Conservation (phyloP, 1,140 invertebrate species). For the Trichonephila clavata region DNA sequence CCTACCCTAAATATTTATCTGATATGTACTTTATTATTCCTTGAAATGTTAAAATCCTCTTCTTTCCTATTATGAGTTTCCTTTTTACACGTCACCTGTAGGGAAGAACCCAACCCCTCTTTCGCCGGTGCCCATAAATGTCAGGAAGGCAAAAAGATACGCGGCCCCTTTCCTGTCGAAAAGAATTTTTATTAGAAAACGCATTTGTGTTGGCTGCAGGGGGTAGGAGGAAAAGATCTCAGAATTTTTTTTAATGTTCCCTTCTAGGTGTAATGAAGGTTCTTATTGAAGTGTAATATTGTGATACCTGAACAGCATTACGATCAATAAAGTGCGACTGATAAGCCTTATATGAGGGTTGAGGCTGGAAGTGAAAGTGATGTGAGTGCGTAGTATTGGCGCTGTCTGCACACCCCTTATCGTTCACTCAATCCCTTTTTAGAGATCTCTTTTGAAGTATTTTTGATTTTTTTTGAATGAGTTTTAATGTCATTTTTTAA, state of each 20-base stretch:
- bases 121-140: not conserved
- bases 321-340: slow-evolving; percentile 24
- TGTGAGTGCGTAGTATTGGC: not conserved
- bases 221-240: not conserved
- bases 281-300: slow-evolving; percentile 12
- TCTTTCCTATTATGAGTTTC: not conserved
- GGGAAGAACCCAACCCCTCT: not conserved
- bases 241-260: not conserved
- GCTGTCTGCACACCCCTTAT: not conserved
- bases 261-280: slow-evolving; percentile 41
- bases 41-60: slow-evolving; percentile 19
- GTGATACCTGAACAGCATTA: slow-evolving; percentile 22
- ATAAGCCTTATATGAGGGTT: not conserved
- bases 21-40: slow-evolving; percentile 18
- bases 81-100: slow-evolving; percentile 38
- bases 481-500: too few relatives aligned
- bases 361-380: not conserved
- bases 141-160: slow-evolving; percentile 41
- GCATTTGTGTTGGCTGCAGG: not conserved
- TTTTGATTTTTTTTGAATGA: too few relatives aligned
- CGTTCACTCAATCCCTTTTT: too few relatives aligned
- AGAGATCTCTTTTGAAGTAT: not conserved
- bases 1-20: slow-evolving; percentile 1
- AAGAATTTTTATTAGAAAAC: slow-evolving; percentile 29
- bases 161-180: not conserved